Base-by-base conservation (phyloP, 2,113 vertebrate genomes). In the Nanorana parkeri region DNA sequence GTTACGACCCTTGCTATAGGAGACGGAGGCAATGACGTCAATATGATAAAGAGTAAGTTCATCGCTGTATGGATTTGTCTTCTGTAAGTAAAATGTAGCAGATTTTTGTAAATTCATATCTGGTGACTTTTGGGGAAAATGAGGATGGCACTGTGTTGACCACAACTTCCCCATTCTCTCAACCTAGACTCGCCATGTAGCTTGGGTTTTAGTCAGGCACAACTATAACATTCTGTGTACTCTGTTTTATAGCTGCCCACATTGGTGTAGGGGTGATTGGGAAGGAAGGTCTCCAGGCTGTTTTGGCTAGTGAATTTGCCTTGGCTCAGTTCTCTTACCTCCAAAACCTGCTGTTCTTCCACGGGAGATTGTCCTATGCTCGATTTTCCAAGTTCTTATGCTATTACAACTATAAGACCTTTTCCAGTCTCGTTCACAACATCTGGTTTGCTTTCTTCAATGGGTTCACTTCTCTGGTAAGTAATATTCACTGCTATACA, bases 31-130 rank as follows among this genome's bases (percentile, higher is more conserved):
- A 99, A 99, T 0, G 97, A 99, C 0, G 93, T 98, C 47, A 98
- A 96, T 91, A 98, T 99, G 97, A 97, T 99, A 84, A 98, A 97
- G 88, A 98, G 97, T 99, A 88, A 95, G 95, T 32, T 4, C 8
- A 24, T 66, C 0, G 32, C 16, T n/a, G 15, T 68, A 2, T 56
- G 17, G 32, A 7, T 36, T 36, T 7, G 5, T 36, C 5, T 36
- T 36, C 5, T 7, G 8, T 36, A 36, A n/a, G n/a, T n/a, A n/a
- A n/a, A n/a, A n/a, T n/a, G n/a, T n/a, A n/a, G n/a, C n/a, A n/a
- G n/a, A n/a, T n/a, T n/a, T n/a, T n/a, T n/a, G n/a, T n/a, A n/a
- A n/a, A n/a, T n/a, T n/a, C n/a, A n/a, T n/a, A n/a, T n/a, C n/a
- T n/a, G n/a, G n/a, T n/a, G n/a, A n/a, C n/a, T n/a, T n/a, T n/a